These are phyloP conservation scores for Pristionchus entomophagus DNA, from an alignment of 2,888 invertebrate species.

Conservation along the genomic window DNA sequence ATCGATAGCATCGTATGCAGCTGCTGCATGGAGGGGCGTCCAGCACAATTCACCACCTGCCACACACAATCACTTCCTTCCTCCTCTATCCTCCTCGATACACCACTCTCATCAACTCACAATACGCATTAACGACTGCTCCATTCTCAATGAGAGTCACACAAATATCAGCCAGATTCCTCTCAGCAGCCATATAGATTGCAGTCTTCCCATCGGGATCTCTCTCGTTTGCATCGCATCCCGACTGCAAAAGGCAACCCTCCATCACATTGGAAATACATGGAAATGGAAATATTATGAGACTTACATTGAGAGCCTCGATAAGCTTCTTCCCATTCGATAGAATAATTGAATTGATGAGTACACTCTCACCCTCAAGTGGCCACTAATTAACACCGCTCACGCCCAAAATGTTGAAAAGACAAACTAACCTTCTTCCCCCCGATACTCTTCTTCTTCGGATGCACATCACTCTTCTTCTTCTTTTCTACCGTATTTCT, in stretches of 20 bases:
- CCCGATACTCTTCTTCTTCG: conserved; percentile 27
- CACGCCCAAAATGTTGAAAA: neutral
- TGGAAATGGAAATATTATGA: neutral
- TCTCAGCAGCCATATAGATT: conserved; percentile 43
- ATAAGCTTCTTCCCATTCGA: neutral
- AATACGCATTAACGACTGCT: conserved; percentile 46
- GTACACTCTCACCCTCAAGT: conserved; percentile 33
- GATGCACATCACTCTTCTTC: neutral
- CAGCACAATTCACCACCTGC: conserved; percentile 40
- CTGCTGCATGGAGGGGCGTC: conserved; percentile 42
- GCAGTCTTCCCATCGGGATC: conserved; percentile 45
- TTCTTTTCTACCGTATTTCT: neutral
- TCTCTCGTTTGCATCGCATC: conserved; percentile 40
- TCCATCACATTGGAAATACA: neutral
- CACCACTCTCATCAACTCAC: neutral
- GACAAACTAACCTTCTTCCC: conserved; percentile 22
- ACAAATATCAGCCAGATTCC: conserved; percentile 22
- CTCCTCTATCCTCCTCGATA: neutral
- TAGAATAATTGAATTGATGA: conserved; percentile 36
- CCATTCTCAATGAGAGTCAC: conserved; percentile 7
- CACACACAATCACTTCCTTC: neutral
- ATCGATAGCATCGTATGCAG: neutral
- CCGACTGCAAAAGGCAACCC: neutral
- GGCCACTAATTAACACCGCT: neutral
- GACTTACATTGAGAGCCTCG: neutral